A percentile compares a stretch with the other conserved stretches of the same genome.
phyloP scores from a whole-genome alignment of 2,888 invertebrate species.

The Allolobophora icterica region DNA sequence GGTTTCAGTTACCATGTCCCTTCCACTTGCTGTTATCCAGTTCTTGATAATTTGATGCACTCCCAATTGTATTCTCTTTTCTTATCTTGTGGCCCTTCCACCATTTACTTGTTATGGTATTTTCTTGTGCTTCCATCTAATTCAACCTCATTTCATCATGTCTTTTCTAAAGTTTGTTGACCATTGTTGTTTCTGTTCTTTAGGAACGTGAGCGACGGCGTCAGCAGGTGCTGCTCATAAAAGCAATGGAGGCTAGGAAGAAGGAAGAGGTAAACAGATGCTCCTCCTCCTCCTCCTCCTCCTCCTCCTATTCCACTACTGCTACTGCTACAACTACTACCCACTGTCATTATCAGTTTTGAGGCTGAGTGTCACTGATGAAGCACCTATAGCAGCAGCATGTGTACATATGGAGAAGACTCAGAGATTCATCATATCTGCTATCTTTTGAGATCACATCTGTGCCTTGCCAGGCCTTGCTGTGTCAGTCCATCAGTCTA shows the following conservation, averaged over 20 bases:
- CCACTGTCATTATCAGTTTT: not conserved
- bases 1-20: not conserved
- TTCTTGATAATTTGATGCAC: not conserved
- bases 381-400: not conserved
- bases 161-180: not conserved
- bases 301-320: too few relatives aligned
- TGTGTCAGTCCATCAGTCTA: too few relatives aligned
- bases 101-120: not conserved
- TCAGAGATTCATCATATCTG: not conserved
- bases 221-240: slow-evolving; percentile 87
- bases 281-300: too few relatives aligned
- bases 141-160: not conserved
- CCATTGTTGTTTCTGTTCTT: not conserved
- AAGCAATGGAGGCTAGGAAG: slow-evolving; percentile 83
- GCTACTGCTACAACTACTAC: not conserved
- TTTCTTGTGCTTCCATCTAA: not conserved
- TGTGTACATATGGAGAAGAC: not conserved
- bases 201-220: slow-evolving; percentile 62
- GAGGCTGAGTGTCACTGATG: not conserved
- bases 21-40: not conserved
- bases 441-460: not conserved
- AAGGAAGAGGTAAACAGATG: slow-evolving; percentile 77
- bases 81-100: not conserved
- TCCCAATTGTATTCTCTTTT: not conserved
- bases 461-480: not conserved